Evolutionary conservation across 92 coral and sea anemone genomes (phyloP).

Genomic region (Chrysogorgia sp.): DNA sequence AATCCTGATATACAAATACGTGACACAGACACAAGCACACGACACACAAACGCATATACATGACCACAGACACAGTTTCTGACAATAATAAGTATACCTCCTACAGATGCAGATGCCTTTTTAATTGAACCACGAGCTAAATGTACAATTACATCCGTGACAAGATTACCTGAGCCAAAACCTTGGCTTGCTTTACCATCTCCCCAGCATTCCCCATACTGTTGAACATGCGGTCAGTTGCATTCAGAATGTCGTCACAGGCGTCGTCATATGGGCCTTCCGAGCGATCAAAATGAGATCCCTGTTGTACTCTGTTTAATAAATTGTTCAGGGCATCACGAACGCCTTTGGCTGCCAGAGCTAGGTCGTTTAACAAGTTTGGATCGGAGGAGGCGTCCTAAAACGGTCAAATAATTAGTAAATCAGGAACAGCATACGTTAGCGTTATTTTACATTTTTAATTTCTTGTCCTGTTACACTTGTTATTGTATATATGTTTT

Average conservation of each 20-base stretch:
- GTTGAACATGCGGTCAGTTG: constrained; percentile 94
- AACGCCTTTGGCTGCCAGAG: constrained; percentile 90
- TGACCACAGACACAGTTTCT: no score
- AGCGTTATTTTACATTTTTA: no score
- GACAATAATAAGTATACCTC: no score
- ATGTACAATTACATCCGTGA: background rate
- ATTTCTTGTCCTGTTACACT: no score
- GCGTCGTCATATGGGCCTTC: constrained; percentile 90
- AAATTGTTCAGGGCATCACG: constrained; percentile 85
- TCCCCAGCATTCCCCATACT: constrained; percentile 99
- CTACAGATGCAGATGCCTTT: no score
- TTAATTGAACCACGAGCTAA: background rate
- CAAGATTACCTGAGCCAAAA: constrained; percentile 85
- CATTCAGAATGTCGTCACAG: constrained; percentile 88
- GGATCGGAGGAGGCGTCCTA: constrained; percentile 88
- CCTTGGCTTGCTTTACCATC: constrained; percentile 98
- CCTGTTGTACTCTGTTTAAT: constrained; percentile 83
- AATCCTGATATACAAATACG: no score
- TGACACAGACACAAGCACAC: no score
- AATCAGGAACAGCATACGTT: no score
- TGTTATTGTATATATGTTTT: no score
- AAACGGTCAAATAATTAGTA: background rate
- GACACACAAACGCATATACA: no score
- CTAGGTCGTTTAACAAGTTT: constrained; percentile 71
- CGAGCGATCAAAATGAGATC: constrained; percentile 70